Evolutionary conservation across 2,888 invertebrate species (phyloP).

Genomic region (Ophion slaviceki): DNA sequence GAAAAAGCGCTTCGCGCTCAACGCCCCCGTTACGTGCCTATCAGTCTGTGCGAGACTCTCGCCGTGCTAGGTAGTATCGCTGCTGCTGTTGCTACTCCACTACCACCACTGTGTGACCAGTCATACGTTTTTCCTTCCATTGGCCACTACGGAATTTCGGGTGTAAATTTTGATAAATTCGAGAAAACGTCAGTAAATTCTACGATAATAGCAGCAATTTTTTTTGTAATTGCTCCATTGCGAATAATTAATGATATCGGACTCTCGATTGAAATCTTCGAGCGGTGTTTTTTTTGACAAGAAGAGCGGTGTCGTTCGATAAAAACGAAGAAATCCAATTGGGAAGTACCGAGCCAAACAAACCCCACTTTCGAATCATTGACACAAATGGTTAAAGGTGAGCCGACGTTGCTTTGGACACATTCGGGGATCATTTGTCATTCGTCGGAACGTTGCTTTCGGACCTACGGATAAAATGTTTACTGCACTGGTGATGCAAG

Average conservation of each 20-base stretch:
- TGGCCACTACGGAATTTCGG: background rate
- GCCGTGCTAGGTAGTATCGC: slow-evolving; percentile 68
- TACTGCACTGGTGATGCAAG: background rate
- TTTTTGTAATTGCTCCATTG: background rate
- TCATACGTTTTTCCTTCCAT: background rate
- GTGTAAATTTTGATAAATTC: background rate
- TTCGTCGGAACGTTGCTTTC: background rate
- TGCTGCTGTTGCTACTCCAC: slow-evolving; percentile 22
- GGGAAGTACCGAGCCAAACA: slow-evolving; percentile 23
- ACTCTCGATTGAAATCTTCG: background rate
- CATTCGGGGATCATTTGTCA: no score
- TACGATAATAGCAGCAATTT: background rate
- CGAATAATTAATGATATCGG: background rate
- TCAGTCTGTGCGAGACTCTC: slow-evolving; percentile 78
- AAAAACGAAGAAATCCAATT: slow-evolving; percentile 28
- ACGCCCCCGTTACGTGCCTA: slow-evolving; percentile 67
- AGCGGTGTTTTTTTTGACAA: slow-evolving; percentile 12
- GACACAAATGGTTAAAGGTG: slow-evolving; percentile 74
- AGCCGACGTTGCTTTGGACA: slow-evolving; percentile 11
- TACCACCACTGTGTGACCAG: background rate
- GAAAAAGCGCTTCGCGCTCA: slow-evolving; percentile 65
- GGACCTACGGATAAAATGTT: background rate
- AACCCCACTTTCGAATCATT: slow-evolving; percentile 31
- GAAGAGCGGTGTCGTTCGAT: slow-evolving; percentile 26
- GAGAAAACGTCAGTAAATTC: background rate